These are phyloP conservation scores for Heteropelma amictum DNA, from an alignment of 2,888 invertebrate genomes.

Conservation along the genomic window DNA sequence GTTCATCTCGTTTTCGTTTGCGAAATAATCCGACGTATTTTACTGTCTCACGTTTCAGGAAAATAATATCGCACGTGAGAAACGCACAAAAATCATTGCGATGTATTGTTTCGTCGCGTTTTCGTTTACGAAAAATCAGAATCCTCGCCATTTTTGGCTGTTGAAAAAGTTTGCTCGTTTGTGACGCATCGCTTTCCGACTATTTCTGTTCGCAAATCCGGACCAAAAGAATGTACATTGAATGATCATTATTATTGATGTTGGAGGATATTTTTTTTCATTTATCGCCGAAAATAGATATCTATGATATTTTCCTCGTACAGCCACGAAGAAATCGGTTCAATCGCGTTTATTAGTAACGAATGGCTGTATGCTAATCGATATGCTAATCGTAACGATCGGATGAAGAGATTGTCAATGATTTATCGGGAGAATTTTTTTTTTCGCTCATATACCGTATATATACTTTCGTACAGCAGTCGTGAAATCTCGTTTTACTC, in stretches of 20 bases:
- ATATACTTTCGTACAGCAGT: slow-evolving; percentile 27
- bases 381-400: slow-evolving; percentile 40
- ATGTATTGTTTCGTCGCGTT: no score
- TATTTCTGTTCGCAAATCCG: no score
- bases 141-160: slow-evolving; percentile 26
- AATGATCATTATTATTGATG: no score
- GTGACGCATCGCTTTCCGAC: no score
- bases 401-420: slow-evolving; percentile 43
- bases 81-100: neutral
- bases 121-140: neutral
- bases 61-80: slow-evolving; percentile 12
- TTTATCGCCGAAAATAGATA: neutral
- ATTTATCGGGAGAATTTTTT: slow-evolving; percentile 23
- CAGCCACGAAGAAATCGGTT: neutral
- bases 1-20: neutral
- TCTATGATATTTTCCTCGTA: neutral
- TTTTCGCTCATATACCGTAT: neutral
- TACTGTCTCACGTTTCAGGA: slow-evolving; percentile 25
- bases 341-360: neutral
- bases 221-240: no score
- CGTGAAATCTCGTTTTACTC: no score
- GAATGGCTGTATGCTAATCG: slow-evolving; percentile 38
- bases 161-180: neutral
- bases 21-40: slow-evolving; percentile 23
- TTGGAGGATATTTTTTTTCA: no score